Evolutionary conservation across 2,113 vertebrate species (phyloP).

Genomic region (Pomatorhinus ruficollis): DNA sequence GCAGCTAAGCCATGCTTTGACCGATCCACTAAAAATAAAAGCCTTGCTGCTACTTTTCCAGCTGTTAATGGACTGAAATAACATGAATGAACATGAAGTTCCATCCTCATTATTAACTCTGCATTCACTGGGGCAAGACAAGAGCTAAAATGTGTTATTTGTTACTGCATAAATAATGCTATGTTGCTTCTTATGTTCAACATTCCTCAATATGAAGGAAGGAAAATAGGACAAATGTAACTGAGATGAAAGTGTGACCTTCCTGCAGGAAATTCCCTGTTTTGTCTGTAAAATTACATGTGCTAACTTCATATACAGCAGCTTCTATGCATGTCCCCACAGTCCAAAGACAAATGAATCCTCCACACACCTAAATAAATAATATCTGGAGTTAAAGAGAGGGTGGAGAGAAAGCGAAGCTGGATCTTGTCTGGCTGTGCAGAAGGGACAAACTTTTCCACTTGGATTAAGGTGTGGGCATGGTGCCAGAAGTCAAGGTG

Average conservation of each 20-base stretch:
- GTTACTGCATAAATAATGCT: neutral
- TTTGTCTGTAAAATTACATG: neutral
- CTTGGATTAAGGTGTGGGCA: conserved; percentile 13
- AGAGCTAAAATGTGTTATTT: neutral
- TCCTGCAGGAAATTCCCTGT: neutral
- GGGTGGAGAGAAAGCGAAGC: neutral
- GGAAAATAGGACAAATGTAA: neutral
- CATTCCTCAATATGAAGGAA: neutral
- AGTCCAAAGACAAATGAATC: neutral
- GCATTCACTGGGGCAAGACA: neutral
- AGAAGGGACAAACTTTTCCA: conserved; percentile 47
- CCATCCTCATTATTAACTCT: neutral
- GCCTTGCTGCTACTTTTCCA: neutral
- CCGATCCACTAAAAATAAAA: neutral
- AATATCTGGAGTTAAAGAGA: neutral
- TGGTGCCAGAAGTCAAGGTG: conserved; percentile 5
- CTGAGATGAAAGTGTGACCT: neutral
- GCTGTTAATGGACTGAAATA: neutral
- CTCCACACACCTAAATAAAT: neutral
- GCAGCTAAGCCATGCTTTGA: neutral
- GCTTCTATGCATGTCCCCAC: neutral
- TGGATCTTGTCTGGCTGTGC: neutral
- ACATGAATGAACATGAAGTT: conserved; percentile 14
- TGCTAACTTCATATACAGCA: neutral
- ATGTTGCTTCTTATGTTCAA: neutral